Evolutionary conservation across 2,888 invertebrate genomes (phyloP), one percentile per base, ranked within the genome.

Genomic region (Eustalomyia histrio): DNA sequence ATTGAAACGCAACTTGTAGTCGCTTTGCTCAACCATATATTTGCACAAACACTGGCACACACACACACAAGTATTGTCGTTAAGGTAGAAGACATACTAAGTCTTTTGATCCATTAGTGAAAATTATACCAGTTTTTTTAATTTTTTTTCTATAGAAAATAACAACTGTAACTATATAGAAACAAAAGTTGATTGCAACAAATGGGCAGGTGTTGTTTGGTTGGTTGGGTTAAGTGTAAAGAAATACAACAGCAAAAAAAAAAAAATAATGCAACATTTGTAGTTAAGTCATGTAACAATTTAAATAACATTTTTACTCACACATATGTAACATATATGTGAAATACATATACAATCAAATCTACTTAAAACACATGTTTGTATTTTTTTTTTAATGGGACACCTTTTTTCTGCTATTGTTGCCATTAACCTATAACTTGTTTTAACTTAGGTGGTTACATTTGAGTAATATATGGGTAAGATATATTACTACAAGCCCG

Each of bases 51-150:
- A 68, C 18, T 3, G 1, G 7, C 35, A 35, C 7, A 35, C 35
- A 35, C 35, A 35, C 39, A 12, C 39, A 39, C 39, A 39, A 29
- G 7, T 29, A 7, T 29, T 29, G 29, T 29, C 1, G 29, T 29
- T 6, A 6, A 5, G 12, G 17, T 43, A 12, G n/a, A 78, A 72
- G 65, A 67, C 78, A 68, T 63, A 61, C n/a, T n/a, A n/a, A 71
- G 78, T 74, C 74, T 71, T 78, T 78, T 72, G 67, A 81, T 78
- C 81, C 81, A 81, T 81, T 81, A 78, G 78, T 78, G 81, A 81
- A 81, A 81, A 81, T 81, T 81, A 67, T 78, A 78, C 67, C 61
- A 52, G 57, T 60, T 71, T 47, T 39, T 33, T 50, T 16, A 21
- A 47, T 60, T 74, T 73, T 57, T 61, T 60, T 76, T 69, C 53